phyloP scores from a whole-genome alignment of 2,888 invertebrate genomes.

The Drepanosiphum platanoidis region DNA sequence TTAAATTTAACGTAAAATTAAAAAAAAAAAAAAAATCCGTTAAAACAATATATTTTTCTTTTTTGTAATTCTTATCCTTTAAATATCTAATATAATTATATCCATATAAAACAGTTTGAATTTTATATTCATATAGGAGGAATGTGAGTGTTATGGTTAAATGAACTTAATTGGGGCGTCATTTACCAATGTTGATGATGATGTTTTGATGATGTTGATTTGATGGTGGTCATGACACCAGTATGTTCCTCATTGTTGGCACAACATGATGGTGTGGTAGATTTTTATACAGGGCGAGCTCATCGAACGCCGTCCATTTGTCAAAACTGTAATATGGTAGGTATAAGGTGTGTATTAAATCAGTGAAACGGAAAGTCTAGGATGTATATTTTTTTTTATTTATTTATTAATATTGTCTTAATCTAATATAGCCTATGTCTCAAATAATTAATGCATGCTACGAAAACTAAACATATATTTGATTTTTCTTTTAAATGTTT shows the following conservation, averaged over 20 bases:
- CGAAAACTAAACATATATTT: slow-evolving; percentile 27
- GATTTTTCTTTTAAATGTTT: slow-evolving; percentile 57
- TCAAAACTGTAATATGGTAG: slow-evolving; percentile 59
- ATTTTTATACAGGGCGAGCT: slow-evolving; percentile 62
- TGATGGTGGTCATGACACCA: slow-evolving; percentile 59
- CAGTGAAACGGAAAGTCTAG: slow-evolving; percentile 57
- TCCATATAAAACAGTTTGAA: slow-evolving; percentile 60
- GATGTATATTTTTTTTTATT: slow-evolving; percentile 54
- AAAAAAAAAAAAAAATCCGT: slow-evolving; percentile 1
- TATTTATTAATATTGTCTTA: slow-evolving; percentile 40
- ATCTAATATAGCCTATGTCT: slow-evolving; percentile 38
- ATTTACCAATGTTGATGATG: slow-evolving; percentile 60
- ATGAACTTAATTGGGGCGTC: slow-evolving; percentile 62
- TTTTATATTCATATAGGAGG: slow-evolving; percentile 62
- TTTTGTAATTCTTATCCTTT: slow-evolving; percentile 51
- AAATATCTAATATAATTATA: slow-evolving; percentile 56
- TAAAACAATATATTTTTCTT: slow-evolving; percentile 14
- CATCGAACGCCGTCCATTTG: slow-evolving; percentile 58
- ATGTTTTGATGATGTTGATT: slow-evolving; percentile 59
- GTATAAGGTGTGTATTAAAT: slow-evolving; percentile 62
- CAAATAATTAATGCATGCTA: slow-evolving; percentile 54
- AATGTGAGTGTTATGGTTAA: slow-evolving; percentile 62
- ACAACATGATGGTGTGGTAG: slow-evolving; percentile 62
- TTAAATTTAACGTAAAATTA: slow-evolving; percentile 35
- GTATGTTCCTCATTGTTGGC: slow-evolving; percentile 61